phyloP scores from a whole-genome alignment of 2,888 invertebrate species.

The Geophilus truncorum region DNA sequence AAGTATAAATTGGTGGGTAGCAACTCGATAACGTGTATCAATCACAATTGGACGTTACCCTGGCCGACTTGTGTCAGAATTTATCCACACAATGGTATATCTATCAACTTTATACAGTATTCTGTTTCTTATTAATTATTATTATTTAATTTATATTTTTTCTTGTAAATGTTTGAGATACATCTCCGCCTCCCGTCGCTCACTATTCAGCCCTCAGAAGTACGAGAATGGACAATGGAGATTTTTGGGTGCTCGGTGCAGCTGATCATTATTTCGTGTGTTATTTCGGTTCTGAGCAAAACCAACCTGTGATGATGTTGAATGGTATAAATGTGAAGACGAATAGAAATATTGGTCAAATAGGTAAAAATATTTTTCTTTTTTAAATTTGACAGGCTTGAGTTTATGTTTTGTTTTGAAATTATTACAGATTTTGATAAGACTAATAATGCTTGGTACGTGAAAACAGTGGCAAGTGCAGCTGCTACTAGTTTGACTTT shows the following conservation, averaged over 20 bases:
- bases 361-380: too few species aligned
- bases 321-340: neutral
- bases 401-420: too few species aligned
- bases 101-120: too few species aligned
- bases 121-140: neutral
- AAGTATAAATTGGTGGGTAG: neutral
- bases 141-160: neutral
- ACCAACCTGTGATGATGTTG: neutral
- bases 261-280: neutral
- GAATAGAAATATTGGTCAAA: too few species aligned
- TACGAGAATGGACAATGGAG: neutral
- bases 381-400: too few species aligned
- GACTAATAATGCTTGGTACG: neutral
- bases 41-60: neutral
- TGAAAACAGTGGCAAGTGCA: neutral
- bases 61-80: neutral
- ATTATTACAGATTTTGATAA: neutral
- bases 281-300: neutral
- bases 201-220: neutral
- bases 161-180: neutral
- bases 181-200: neutral
- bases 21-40: neutral
- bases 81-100: neutral
- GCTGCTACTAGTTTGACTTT: neutral
- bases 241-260: neutral